phyloP scores from a whole-genome alignment of 2,113 vertebrate genomes.

The Epinephelus lanceolatus region DNA sequence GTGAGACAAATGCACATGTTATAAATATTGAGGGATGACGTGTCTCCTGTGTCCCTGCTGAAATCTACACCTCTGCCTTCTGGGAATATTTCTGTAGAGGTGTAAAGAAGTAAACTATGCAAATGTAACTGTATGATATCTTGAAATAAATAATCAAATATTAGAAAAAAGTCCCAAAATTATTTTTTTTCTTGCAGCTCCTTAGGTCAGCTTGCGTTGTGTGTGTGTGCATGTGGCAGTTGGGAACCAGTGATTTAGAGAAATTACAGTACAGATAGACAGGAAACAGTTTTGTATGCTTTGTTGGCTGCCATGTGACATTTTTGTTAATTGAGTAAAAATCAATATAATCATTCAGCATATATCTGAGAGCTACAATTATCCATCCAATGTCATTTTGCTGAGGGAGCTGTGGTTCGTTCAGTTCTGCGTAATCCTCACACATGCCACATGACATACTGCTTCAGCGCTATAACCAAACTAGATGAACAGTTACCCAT shows the following conservation, averaged over 20 bases:
- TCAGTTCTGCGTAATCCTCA: background rate
- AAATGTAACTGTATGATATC: background rate
- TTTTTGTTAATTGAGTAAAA: background rate
- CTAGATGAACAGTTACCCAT: constrained; percentile 9
- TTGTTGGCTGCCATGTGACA: background rate
- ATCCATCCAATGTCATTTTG: constrained; percentile 7
- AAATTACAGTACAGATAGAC: background rate
- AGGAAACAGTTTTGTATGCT: background rate
- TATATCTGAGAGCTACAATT: background rate
- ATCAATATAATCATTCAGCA: constrained; percentile 9
- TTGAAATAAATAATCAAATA: background rate
- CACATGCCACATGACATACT: background rate
- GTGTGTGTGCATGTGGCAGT: too few species aligned
- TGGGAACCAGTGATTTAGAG: background rate
- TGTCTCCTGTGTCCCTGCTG: too few species aligned
- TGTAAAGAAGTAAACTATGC: background rate
- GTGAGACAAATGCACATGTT: too few species aligned
- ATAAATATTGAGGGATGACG: too few species aligned
- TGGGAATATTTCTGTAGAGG: too few species aligned
- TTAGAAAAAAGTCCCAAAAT: background rate
- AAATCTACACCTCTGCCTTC: too few species aligned
- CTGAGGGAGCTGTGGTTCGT: background rate
- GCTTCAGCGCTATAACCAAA: constrained; percentile 19
- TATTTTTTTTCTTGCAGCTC: background rate
- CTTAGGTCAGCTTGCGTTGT: background rate